phyloP scores from a whole-genome alignment of 2,797 vertebrate genomes.

The Nannoperca obscura region DNA sequence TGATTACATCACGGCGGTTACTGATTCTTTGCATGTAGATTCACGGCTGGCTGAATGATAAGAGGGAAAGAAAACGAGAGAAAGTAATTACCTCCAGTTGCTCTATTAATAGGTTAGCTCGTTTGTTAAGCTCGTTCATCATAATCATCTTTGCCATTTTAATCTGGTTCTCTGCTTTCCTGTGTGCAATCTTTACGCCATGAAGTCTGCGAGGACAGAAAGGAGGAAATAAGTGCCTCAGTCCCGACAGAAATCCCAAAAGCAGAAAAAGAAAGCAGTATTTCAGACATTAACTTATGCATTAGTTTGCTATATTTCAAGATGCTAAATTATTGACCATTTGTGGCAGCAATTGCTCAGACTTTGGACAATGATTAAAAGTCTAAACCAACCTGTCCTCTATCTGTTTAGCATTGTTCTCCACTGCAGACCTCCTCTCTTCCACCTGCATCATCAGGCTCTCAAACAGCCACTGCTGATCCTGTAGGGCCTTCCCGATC shows the following conservation, averaged over 20 bases:
- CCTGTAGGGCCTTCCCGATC: slow-evolving; percentile 85
- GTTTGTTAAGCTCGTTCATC: slow-evolving; percentile 97
- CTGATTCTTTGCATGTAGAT: slow-evolving; percentile 69
- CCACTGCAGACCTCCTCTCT: slow-evolving; percentile 85
- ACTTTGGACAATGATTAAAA: background rate
- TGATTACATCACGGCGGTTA: slow-evolving; percentile 59
- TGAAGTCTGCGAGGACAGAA: slow-evolving; percentile 88
- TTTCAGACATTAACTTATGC: slow-evolving; percentile 42
- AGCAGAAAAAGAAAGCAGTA: slow-evolving; percentile 24
- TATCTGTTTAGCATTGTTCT: slow-evolving; percentile 86
- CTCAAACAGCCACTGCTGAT: slow-evolving; percentile 88
- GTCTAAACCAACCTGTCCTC: slow-evolving; percentile 83
- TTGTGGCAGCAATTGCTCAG: slow-evolving; percentile 37
- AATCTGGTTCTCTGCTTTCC: slow-evolving; percentile 98
- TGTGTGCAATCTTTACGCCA: slow-evolving; percentile 94
- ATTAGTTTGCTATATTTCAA: slow-evolving; percentile 33
- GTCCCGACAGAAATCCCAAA: slow-evolving; percentile 45
- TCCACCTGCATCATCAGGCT: slow-evolving; percentile 86
- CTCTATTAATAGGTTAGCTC: slow-evolving; percentile 96
- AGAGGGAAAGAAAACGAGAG: slow-evolving; percentile 69
- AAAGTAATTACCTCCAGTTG: slow-evolving; percentile 95
- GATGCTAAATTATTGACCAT: slow-evolving; percentile 33
- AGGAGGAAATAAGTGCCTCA: slow-evolving; percentile 58
- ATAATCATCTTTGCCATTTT: slow-evolving; percentile 99
- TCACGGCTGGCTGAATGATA: slow-evolving; percentile 70